phyloP scores from a whole-genome alignment of 2,797 vertebrate species.

The Eidolon dupreanum region DNA sequence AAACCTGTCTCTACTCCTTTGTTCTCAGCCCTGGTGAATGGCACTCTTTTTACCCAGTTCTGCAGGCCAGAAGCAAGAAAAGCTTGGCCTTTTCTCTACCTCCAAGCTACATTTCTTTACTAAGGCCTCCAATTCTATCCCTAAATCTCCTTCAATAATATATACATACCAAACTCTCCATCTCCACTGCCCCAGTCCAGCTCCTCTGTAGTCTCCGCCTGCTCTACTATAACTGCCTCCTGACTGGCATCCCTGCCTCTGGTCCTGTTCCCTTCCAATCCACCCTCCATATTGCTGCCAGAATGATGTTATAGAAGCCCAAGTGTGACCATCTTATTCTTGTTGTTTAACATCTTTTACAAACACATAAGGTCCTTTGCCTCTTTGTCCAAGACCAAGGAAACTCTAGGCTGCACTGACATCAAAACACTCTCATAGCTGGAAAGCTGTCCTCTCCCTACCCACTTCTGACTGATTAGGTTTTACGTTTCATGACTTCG shows the following conservation, averaged over 20 bases:
- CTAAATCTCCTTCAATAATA: neutral
- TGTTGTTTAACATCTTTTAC: neutral
- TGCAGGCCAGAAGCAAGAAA: slow-evolving; percentile 3
- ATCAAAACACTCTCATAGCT: neutral
- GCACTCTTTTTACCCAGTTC: neutral
- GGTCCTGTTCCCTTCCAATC: neutral
- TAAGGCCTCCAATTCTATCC: neutral
- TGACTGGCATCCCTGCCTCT: neutral
- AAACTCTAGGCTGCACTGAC: neutral
- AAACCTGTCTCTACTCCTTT: neutral
- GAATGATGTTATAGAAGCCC: slow-evolving; percentile 13
- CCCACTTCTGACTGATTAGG: neutral
- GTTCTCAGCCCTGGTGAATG: neutral
- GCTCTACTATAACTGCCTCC: neutral
- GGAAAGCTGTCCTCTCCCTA: neutral
- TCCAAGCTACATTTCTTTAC: neutral
- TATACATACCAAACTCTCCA: neutral
- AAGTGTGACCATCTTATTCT: neutral
- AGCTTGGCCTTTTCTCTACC: neutral
- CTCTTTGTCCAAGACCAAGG: neutral
- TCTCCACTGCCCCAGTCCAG: neutral
- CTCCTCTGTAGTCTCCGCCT: neutral
- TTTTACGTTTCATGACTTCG: slow-evolving; percentile 17
- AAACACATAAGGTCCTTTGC: neutral
- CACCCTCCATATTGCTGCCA: neutral